phyloP scores from a whole-genome alignment of 2,888 invertebrate genomes.

The Melieria omissa region DNA sequence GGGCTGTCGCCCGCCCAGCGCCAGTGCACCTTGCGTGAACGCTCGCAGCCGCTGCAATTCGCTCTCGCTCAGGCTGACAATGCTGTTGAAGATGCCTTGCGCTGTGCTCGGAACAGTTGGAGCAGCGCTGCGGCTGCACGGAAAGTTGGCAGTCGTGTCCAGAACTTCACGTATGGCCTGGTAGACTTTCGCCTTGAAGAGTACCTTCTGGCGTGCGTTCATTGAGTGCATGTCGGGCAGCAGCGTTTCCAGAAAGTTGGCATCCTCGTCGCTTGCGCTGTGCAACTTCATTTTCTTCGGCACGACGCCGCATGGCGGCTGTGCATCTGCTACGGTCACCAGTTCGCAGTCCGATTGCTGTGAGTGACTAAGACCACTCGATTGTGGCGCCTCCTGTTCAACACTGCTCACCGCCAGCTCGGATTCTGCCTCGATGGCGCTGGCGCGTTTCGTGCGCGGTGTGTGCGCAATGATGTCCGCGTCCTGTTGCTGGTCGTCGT shows the following conservation, averaged over 20 bases:
- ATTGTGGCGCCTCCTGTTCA: slow-evolving; percentile 32
- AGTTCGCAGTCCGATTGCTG: slow-evolving; percentile 33
- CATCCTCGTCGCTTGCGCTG: slow-evolving; percentile 52
- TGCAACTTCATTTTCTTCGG: slow-evolving; percentile 15
- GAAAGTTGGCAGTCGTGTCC: slow-evolving; percentile 38
- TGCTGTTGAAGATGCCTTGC: slow-evolving; percentile 38
- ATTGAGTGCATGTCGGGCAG: slow-evolving; percentile 61
- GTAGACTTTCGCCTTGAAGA: slow-evolving; percentile 60
- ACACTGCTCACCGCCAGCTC: slow-evolving; percentile 21
- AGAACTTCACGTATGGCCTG: slow-evolving; percentile 59
- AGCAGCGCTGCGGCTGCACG: neutral
- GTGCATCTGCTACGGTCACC: slow-evolving; percentile 31
- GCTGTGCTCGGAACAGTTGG: slow-evolving; percentile 30
- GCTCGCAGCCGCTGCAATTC: slow-evolving; percentile 37
- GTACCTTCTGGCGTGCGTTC: slow-evolving; percentile 60
- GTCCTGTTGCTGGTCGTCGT: neutral
- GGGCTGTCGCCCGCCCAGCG: slow-evolving; percentile 11
- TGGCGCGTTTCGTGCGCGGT: slow-evolving; percentile 15
- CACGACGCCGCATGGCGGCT: slow-evolving; percentile 5
- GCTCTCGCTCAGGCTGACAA: slow-evolving; percentile 41
- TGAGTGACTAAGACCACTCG: neutral
- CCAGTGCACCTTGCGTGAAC: slow-evolving; percentile 44
- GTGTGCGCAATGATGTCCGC: slow-evolving; percentile 14
- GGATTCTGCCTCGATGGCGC: neutral
- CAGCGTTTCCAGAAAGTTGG: slow-evolving; percentile 57